Base-by-base conservation (phyloP, 1,140 invertebrate species). In the Dolichoris vasculosae region DNA sequence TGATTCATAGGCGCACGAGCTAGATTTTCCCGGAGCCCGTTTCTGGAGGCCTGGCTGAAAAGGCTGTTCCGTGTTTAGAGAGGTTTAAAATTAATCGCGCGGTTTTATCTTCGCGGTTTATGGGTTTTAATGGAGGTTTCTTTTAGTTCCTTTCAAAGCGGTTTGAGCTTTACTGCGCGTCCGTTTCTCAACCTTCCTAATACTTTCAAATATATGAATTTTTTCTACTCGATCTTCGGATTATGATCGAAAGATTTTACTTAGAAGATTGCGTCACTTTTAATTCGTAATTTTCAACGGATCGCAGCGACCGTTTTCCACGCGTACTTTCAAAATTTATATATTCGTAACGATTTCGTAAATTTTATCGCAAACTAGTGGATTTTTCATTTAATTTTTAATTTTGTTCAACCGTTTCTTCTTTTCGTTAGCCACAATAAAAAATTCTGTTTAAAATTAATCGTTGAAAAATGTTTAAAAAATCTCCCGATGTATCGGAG, bases 1-100 rank as follows among this genome's bases (percentile, higher is more conserved):
- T 83, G 71, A 83, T 83, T 83, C 82, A 76, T 64, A 77, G 73
- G 71, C 73, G 46, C 82, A 55, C 30, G 30, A 55, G 46, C 75
- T 17, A 20, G 46, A 77, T 77, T 55, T 30, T 35, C 46, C 17
- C 48, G 40, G n/a, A 46, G 40, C 40, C 20, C n/a, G 13, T 75
- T 75, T 48, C n/a, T n/a, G 20, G 40, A 59, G 35, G 38, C 43
- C 26, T 48, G 79, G 40, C 17, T 73, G 35, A 73, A 73, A 73
- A 35, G 79, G 63, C 26, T 69, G 63, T 73, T 82, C 48, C 59
- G 17, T 82, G 67, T 75, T 82, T 75, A 75, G 69, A 82, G 48
- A 77, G 55, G 30, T 83, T 77, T 77, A 63, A 63, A 64, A 83
- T 83, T 83, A 83, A 83, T 83, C 55, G 82, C 40, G 51, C 26